Evolutionary conservation across 2,113 vertebrate genomes (phyloP), one percentile per base, ranked within the genome.

Genomic region (Sander vitreus): DNA sequence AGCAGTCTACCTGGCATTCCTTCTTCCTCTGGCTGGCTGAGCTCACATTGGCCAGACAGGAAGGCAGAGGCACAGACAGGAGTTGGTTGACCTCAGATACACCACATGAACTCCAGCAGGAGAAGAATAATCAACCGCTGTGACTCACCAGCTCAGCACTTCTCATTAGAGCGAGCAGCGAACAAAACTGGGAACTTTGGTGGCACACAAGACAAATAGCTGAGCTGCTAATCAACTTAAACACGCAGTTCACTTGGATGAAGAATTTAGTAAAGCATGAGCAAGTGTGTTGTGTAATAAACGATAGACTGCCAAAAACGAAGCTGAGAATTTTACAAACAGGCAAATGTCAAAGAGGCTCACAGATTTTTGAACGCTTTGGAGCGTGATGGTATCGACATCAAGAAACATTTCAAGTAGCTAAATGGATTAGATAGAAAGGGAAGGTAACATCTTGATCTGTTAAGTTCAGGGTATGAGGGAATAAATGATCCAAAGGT

Each of bases 1-100:
- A 92, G 90, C 6, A 71, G 78, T 86, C 79, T 85, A 90, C 90
- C 90, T 88, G 92, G 89, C 90, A 62, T 63, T 72, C 55, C 58
- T 71, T 86, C 70, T 60, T 60, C 72, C 58, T 87, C 71, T 74
- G 27, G 39, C 65, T 18, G 87, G 69, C 79, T 81, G 81, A 60
- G 76, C 81, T 85, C 84, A 80, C 75, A 82, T 80, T 15, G 86
- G 85, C 47, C 73, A 75, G 86, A 90, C 87, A 81, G 90, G 69
- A 78, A 86, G 74, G 75, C 74, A 83, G 83, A 73, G 72, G 72
- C 73, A 48, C 53, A 68, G 85, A 74, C 59, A 48, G 80, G 77
- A 76, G 79, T 63, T 58, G 69, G 79, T 12, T 76, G 83, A 89
- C 90, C 91, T 88, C 71, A 54, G 64, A 74, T 81, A 83, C 39